phyloP scores from a whole-genome alignment of 2,888 invertebrate species.

The Drosophila anomelani region DNA sequence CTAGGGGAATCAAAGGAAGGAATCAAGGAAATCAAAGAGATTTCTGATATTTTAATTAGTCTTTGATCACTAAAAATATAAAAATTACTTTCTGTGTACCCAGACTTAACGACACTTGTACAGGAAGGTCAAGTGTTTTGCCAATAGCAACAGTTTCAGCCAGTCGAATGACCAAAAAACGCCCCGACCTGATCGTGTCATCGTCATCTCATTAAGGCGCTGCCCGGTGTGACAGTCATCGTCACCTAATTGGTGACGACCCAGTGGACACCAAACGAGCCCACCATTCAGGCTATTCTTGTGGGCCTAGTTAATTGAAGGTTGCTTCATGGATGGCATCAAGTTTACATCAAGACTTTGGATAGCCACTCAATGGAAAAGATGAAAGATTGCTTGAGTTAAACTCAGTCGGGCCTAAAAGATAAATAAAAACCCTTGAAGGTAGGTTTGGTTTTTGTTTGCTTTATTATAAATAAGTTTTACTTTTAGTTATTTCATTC shows the following conservation, averaged over 20 bases:
- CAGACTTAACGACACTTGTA: constrained; percentile 7
- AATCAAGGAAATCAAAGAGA: too few relatives aligned
- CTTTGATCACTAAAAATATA: too few relatives aligned
- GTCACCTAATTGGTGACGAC: constrained; percentile 65
- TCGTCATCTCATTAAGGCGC: constrained; percentile 54
- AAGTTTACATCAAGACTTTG: constrained; percentile 9
- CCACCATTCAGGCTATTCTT: constrained; percentile 10
- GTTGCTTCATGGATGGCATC: constrained; percentile 9
- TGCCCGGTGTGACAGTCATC: constrained; percentile 17
- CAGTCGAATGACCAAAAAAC: constrained; percentile 28
- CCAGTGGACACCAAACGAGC: constrained; percentile 50
- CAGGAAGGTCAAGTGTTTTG: constrained; percentile 49
- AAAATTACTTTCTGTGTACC: constrained; percentile 23
- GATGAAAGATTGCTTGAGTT: neutral
- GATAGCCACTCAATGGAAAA: constrained; percentile 1
- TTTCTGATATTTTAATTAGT: too few relatives aligned
- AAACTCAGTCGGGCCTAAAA: neutral
- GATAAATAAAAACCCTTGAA: neutral
- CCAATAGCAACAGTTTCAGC: constrained; percentile 47
- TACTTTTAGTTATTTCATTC: neutral
- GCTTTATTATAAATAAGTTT: neutral
- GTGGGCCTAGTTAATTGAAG: constrained; percentile 43
- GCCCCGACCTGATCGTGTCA: constrained; percentile 18
- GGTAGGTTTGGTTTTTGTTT: neutral
- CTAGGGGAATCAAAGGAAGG: too few relatives aligned